Evolutionary conservation across 2,113 vertebrate genomes (phyloP), one percentile per base, ranked within the genome.

Genomic region (Acanthochromis polyacanthus): DNA sequence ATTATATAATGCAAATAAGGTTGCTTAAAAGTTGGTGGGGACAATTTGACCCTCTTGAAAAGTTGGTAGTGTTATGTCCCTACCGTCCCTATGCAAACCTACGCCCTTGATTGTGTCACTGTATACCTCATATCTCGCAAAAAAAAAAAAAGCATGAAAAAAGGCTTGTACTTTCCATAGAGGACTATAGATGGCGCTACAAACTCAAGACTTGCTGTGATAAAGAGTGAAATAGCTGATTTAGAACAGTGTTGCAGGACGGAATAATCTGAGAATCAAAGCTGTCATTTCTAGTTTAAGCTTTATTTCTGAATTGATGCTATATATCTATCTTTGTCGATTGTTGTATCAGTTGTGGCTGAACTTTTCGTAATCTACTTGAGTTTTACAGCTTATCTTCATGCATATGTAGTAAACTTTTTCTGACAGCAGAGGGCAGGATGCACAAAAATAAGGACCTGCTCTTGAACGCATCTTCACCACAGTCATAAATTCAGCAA

Each of bases 371-470:
- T 25, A 25, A 25, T 25, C 25, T 25, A 25, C 25, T 30, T 14
- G 16, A 14, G 19, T 45, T 6, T 20, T 10, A 36, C 62, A n/a
- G n/a, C 1, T 38, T 38, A 40, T 17, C 8, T 52, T 10, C 22
- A 15, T 57, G 6, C 4, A 36, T 40, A 19, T 81, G 87, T 73
- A 81, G 75, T 85, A 28, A 30, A 8, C 25, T 0, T 52, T 38
- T 63, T 52, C 65, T 51, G 72, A 59, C 91, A 83, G 82, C 67
- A 91, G 91, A 74, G 85, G 90, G 88, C 80, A 86, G 61, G 14
- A 60, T 73, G 1, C 11, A 61, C 85, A 77, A 67, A 65, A 12
- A 43, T 20, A 65, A 51, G 23, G 16, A 36, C 36, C 20, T 28
- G 20, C 15, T 30, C 30, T 28, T 51, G 11, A 65, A 16, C 0